Evolutionary conservation across 1,140 invertebrate genomes (phyloP).

Genomic region (Akabosia matsudoensis): DNA sequence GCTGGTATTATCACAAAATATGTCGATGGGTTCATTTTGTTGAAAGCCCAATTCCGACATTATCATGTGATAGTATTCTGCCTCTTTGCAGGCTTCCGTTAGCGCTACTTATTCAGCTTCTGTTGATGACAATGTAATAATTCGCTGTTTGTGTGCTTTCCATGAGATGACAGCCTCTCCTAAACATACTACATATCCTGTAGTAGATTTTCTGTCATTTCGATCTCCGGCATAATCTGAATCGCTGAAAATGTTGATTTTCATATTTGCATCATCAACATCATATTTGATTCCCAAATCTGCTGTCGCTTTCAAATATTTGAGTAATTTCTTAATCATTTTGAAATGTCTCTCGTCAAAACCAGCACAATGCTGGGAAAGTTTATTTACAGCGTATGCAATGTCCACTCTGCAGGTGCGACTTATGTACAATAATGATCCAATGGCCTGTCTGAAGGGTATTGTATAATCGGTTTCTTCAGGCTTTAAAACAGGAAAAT

Average conservation of each 20-base stretch:
- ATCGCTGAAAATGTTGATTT: not conserved
- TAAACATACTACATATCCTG: conserved; percentile 49
- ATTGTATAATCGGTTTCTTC: not conserved
- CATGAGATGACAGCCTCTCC: conserved; percentile 54
- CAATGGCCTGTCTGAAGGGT: conserved; percentile 50
- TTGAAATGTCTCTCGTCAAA: too few species aligned
- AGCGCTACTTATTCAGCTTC: conserved; percentile 54
- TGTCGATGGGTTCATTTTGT: not conserved
- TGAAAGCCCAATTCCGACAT: not conserved
- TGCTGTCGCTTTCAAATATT: not conserved
- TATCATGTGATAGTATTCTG: conserved; percentile 34
- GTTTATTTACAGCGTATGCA: conserved; percentile 20
- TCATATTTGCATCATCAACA: not conserved
- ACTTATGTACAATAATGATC: conserved; percentile 51
- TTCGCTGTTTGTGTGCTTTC: conserved; percentile 55
- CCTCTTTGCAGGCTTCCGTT: conserved; percentile 51
- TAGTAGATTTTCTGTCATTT: conserved; percentile 33
- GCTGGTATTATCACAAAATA: conserved; percentile 46
- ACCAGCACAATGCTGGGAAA: not conserved
- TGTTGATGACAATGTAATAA: conserved; percentile 53
- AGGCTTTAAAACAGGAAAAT: not conserved
- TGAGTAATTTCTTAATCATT: too few species aligned
- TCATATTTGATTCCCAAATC: not conserved
- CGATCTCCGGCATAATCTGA: conserved; percentile 42
- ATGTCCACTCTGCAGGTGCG: conserved; percentile 51